Conservation (phyloP, 2,797 vertebrate genomes). For the Leuciscus waleckii region DNA sequence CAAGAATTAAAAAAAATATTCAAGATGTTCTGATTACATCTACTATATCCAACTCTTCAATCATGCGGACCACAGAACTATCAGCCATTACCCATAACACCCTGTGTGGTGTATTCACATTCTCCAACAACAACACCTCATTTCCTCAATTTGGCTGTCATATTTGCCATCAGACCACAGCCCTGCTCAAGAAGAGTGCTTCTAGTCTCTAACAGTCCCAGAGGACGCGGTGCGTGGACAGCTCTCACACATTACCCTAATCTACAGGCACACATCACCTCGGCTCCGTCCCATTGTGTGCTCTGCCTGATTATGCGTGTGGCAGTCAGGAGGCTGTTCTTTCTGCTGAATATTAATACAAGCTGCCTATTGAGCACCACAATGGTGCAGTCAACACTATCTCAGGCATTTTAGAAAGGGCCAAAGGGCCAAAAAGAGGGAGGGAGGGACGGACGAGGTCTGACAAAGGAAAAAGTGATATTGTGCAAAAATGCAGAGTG, state of each 20-base stretch:
- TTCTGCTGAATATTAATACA: slow-evolving; percentile 60
- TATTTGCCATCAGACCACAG: slow-evolving; percentile 27
- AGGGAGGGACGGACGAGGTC: neutral
- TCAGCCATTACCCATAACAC: neutral
- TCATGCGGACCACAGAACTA: neutral
- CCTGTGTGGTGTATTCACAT: neutral
- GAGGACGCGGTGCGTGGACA: slow-evolving; percentile 6
- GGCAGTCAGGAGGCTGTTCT: slow-evolving; percentile 41
- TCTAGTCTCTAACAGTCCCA: slow-evolving; percentile 21
- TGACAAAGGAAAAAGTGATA: slow-evolving; percentile 18
- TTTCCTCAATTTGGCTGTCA: slow-evolving; percentile 25
- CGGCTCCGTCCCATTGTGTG: slow-evolving; percentile 38
- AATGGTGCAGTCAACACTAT: slow-evolving; percentile 49
- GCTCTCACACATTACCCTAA: slow-evolving; percentile 37
- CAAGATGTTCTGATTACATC: neutral
- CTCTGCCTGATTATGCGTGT: slow-evolving; percentile 51
- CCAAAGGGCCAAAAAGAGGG: slow-evolving; percentile 28
- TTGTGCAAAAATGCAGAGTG: slow-evolving; percentile 19
- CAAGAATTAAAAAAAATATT: neutral
- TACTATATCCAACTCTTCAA: neutral
- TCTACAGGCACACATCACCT: slow-evolving; percentile 46
- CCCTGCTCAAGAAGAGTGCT: neutral
- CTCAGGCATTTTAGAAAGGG: slow-evolving; percentile 44
- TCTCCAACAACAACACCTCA: slow-evolving; percentile 9
- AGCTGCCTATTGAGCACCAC: slow-evolving; percentile 51